A percentile compares a stretch with the other conserved stretches of the same genome.
Conservation (phyloP, 2,797 vertebrate species). For the Champsocephalus gunnari region DNA sequence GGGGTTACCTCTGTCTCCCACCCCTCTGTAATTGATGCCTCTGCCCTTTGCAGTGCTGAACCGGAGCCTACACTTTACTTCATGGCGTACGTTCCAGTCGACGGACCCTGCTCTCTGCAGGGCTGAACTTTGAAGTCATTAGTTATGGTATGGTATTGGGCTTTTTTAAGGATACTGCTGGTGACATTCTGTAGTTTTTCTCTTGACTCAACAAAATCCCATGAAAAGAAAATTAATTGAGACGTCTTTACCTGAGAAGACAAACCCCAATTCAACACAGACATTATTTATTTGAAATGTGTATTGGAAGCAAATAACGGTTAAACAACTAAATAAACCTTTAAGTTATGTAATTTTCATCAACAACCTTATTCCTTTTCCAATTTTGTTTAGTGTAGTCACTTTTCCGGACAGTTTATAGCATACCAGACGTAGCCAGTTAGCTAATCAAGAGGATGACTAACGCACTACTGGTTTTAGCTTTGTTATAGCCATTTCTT, state of each 20-base stretch:
- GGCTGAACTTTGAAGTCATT: background rate
- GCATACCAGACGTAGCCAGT: too few relatives aligned
- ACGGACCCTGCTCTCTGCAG: background rate
- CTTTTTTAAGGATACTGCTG: background rate
- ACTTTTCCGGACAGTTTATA: too few relatives aligned
- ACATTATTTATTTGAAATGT: background rate
- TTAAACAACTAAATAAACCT: background rate
- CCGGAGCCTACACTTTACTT: constrained; percentile 14
- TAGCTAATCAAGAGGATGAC: too few relatives aligned
- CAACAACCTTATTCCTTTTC: too few relatives aligned
- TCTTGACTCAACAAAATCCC: background rate
- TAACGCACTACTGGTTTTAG: too few relatives aligned
- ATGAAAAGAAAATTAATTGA: background rate
- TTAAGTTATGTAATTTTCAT: background rate
- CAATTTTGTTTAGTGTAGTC: too few relatives aligned
- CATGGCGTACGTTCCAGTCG: background rate
- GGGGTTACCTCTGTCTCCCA: constrained; percentile 22
- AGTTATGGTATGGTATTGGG: background rate
- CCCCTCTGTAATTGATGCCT: constrained; percentile 47
- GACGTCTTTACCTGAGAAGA: background rate
- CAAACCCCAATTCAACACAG: background rate
- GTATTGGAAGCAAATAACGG: background rate
- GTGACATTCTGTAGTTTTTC: background rate
- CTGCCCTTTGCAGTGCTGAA: constrained; percentile 51
- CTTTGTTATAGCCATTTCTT: too few relatives aligned